Evolutionary conservation across 2,113 vertebrate genomes (phyloP).

Genomic region (Gallinago paraguaiae): DNA sequence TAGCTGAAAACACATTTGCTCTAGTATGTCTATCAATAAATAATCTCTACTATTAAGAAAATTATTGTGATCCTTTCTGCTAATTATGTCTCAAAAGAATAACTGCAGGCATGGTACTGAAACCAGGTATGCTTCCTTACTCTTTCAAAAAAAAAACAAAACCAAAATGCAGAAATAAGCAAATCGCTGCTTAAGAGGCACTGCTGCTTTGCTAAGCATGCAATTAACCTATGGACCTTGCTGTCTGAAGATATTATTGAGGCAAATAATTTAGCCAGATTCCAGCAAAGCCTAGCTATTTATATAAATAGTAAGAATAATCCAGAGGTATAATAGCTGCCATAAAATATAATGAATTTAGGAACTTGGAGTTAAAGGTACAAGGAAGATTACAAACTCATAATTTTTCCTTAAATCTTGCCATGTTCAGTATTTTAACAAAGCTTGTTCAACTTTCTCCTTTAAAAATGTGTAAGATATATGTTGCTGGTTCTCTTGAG

Average conservation of each 20-base stretch:
- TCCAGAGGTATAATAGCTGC: background rate
- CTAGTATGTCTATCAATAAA: background rate
- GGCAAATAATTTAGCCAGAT: background rate
- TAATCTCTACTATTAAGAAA: background rate
- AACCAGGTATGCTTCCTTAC: background rate
- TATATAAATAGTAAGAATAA: slow-evolving; percentile 17
- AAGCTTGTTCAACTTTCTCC: background rate
- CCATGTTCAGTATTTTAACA: background rate
- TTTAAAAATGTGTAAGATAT: background rate
- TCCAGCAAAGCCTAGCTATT: background rate
- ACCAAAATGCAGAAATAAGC: background rate
- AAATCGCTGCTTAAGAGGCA: background rate
- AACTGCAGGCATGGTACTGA: background rate
- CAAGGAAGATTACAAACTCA: background rate
- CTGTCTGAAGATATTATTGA: background rate
- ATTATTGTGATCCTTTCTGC: background rate
- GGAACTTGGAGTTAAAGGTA: background rate
- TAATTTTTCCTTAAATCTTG: background rate
- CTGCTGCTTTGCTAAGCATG: background rate
- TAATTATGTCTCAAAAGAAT: background rate
- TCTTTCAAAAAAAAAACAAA: background rate
- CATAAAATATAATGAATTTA: slow-evolving; percentile 5
- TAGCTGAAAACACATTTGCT: background rate
- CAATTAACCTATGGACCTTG: background rate
- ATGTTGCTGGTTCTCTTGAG: background rate